These are phyloP conservation scores for Novumbra hubbsi DNA, from an alignment of 2,797 vertebrate species.

Conservation along the genomic window DNA sequence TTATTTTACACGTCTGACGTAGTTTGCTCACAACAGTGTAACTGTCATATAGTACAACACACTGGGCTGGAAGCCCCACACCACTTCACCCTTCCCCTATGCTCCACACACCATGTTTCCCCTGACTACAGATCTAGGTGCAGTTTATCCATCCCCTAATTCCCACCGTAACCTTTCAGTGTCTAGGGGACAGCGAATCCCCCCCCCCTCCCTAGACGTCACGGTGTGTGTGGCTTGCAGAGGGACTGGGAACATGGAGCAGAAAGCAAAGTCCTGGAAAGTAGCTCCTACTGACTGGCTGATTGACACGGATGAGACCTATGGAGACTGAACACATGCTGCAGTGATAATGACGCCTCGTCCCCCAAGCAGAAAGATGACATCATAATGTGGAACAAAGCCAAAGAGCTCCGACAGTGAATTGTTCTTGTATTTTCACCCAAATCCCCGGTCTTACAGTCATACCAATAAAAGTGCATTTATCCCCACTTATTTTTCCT, in stretches of 20 bases:
- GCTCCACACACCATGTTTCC: neutral
- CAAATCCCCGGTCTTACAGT: neutral
- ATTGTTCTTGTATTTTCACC: neutral
- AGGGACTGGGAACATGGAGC: conserved; percentile 3
- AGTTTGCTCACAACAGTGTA: conserved; percentile 27
- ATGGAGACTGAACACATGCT: conserved; percentile 51
- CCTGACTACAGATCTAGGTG: conserved; percentile 19
- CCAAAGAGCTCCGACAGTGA: conserved; percentile 14
- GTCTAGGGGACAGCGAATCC: conserved; percentile 11
- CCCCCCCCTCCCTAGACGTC: neutral
- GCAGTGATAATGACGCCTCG: conserved; percentile 40
- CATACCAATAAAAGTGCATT: neutral
- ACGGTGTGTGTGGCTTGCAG: conserved; percentile 9
- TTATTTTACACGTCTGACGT: conserved; percentile 37
- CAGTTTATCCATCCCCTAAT: neutral
- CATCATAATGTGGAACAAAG: conserved; percentile 43
- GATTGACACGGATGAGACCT: conserved; percentile 33
- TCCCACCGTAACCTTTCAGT: conserved; percentile 13
- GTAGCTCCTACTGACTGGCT: conserved; percentile 14
- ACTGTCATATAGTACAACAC: conserved; percentile 25
- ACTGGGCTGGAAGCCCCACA: conserved; percentile 3
- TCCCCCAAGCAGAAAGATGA: conserved; percentile 44
- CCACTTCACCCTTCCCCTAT: neutral
- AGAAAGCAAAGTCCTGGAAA: conserved; percentile 16
- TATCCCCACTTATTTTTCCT: neutral